Evolutionary conservation across 2,797 vertebrate species (phyloP), one percentile per base, ranked within the genome.

Genomic region (Pseudochaenichthys georgianus): DNA sequence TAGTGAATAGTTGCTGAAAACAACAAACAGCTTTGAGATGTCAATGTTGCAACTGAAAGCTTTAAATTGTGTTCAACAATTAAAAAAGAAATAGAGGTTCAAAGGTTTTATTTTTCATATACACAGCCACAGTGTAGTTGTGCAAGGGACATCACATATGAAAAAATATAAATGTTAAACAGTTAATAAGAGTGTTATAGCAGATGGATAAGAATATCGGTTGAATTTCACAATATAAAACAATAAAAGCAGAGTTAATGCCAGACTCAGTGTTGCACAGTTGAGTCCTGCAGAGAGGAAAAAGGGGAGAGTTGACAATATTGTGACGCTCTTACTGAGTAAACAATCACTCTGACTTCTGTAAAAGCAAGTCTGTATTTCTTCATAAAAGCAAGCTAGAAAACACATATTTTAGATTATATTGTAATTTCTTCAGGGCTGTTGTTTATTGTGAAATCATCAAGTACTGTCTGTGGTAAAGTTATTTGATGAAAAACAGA

Each of bases 231-330:
- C 34, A 38, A 38, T 38, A 38, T 38, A 38, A 38, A 38, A 38
- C 34, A 38, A 38, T 38, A 38, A 28, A 28, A 38, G 6, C 34
- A 38, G 34, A 38, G 34, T 38, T 38, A 38, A 38, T 38, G 6
- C 8, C 34, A 38, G 34, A 38, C 21, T 23, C 21, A 23, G 8
- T 38, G 8, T 38, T 38, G 34, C 34, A 38, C 34, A 38, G 34
- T 38, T 38, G 34, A 38, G 34, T 38, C 34, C 34, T 38, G 16
- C 47, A 51, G 41, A 54, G 41, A 60, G 51, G 31, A 64, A 46
- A 70, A 28, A 28, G 28, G 28, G 28, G 63, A 70, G 58, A 17
- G 54, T 41, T 70, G 68, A 70, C 85, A 63, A 80, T 43, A 81
- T 55, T 58, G 23, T 23, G 53, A 70, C 54, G 54, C 48, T 15